phyloP scores from a whole-genome alignment of 2,113 vertebrate genomes.

The Xenopus borealis region DNA sequence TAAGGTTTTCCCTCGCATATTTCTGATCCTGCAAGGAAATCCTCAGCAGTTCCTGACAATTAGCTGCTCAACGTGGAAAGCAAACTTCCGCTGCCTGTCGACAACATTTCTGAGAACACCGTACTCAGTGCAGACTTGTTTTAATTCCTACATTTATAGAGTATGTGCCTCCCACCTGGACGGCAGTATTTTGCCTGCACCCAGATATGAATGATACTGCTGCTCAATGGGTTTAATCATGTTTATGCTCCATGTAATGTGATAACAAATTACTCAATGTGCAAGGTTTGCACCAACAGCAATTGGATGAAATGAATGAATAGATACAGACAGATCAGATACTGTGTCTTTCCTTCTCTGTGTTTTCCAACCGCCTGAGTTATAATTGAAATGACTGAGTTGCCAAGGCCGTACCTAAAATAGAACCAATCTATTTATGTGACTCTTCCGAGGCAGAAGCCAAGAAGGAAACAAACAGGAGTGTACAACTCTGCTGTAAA shows the following conservation, averaged over 20 bases:
- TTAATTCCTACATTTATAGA: slow-evolving; percentile 25
- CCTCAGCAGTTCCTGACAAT: slow-evolving; percentile 44
- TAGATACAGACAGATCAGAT: too few relatives aligned
- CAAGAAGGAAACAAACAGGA: slow-evolving; percentile 14
- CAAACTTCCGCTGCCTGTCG: slow-evolving; percentile 35
- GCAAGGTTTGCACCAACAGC: too few relatives aligned
- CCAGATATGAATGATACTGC: slow-evolving; percentile 6
- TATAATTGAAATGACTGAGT: slow-evolving; percentile 28
- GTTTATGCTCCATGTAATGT: too few relatives aligned
- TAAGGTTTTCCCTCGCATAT: slow-evolving; percentile 31
- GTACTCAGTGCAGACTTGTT: slow-evolving; percentile 22
- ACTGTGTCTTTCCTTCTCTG: too few relatives aligned
- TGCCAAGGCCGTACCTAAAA: slow-evolving; percentile 18
- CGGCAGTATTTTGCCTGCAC: neutral
- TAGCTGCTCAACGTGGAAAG: slow-evolving; percentile 39
- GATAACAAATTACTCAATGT: too few relatives aligned
- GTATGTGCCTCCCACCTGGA: slow-evolving; percentile 10
- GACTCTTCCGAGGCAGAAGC: slow-evolving; percentile 4
- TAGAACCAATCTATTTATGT: slow-evolving; percentile 13
- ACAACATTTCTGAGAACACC: slow-evolving; percentile 11
- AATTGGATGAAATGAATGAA: too few relatives aligned
- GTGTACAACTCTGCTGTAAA: slow-evolving; percentile 4
- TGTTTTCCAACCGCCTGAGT: neutral
- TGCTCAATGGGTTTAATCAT: neutral
- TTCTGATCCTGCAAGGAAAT: slow-evolving; percentile 38